Base-by-base conservation (phyloP, 1,140 invertebrate genomes). In the Polypedilum pembai region DNA sequence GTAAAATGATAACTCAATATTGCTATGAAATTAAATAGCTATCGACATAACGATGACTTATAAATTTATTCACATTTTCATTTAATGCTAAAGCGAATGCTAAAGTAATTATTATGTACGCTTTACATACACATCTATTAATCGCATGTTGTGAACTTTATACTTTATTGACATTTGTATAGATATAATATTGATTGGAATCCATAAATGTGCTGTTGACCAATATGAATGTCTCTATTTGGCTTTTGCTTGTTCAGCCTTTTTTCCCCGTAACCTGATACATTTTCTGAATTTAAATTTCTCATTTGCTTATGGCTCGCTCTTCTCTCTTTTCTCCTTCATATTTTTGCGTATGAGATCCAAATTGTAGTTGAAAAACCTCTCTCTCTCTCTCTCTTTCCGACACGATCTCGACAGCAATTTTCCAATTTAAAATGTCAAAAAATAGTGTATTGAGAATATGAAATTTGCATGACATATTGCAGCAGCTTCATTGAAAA, bases 41-140 rank as follows among this genome's bases (percentile, higher is more conserved):
- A 56, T 45, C 12, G 8, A 56, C 12, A n/a, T 56, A 56, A 56
- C 45, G 45, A 56, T 56, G 45, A 56, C 45, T 56, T 56, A 56
- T 56, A 56, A 56, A 56, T 56, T 56, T n/a, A 56, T 56, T 15
- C 3, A 56, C 12, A 56, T 56, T 33, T 33, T 33, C 24, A 33
- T 33, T 33, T n/a, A 56, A 56, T 56, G n/a, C 24, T 12, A 56
- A 12, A 15, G n/a, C 45, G n/a, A 56, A 56, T n/a, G n/a, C 41
- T 56, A 56, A 56, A 56, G 45, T 56, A 56, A 56, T 56, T 56
- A 56, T 56, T 12, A 56, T 56, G n/a, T 56, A 56, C 45, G n/a
- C 24, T 33, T 33, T n/a, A n/a, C 45, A 56, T 15, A 56, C 45
- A 56, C 12, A 56, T n/a, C 45, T n/a, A 56, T 15, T 56, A 56